Base-by-base conservation (phyloP, 2,888 invertebrate genomes). In the Drosophila multiciliata region DNA sequence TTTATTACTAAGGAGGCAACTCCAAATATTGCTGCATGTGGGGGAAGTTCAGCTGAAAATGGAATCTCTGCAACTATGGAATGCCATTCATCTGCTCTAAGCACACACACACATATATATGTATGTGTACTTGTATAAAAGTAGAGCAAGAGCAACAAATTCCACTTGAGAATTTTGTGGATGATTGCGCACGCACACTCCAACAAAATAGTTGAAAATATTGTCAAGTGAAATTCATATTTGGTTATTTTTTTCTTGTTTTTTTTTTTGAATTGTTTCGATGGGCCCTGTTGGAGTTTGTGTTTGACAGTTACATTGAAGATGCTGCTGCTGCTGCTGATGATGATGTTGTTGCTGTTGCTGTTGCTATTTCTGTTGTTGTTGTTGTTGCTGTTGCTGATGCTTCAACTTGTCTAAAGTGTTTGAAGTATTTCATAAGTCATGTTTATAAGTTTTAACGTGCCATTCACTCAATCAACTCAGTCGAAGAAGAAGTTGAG, bases 141-240 rank as follows among this genome's bases (percentile, higher is more conserved):
- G 81, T 86, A 83, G 90, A 89, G 88, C 86, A 85, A 84, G 83
- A 82, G 71, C 81, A 76, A 59, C 75, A 86, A 88, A 88, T 83
- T 77, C 90, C 86, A 83, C 86, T 87, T 71, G 90, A 90, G 66
- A 79, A 80, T 74, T 74, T 71, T 83, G 38, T 29, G 15, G 75
- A 83, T 86, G 87, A 77, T 78, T 83, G 86, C 83, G 86, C 89
- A 88, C 82, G 78, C 78, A 76, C 87, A 87, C 90, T 90, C 72
- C 62, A 87, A 68, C 75, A 60, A 65, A 73, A 60, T 69, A 80
- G 62, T 79, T 65, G 66, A 68, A 85, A 89, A 82, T 83, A 87
- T 90, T 89, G 91, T 89, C 89, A 89, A 89, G 89, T 90, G 89
- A 89, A 91, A 90, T 82, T 78, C 71, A 68, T 77, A 66, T 45